Evolutionary conservation across 1,140 invertebrate species (phyloP).

Genomic region (Galleria mellonella): DNA sequence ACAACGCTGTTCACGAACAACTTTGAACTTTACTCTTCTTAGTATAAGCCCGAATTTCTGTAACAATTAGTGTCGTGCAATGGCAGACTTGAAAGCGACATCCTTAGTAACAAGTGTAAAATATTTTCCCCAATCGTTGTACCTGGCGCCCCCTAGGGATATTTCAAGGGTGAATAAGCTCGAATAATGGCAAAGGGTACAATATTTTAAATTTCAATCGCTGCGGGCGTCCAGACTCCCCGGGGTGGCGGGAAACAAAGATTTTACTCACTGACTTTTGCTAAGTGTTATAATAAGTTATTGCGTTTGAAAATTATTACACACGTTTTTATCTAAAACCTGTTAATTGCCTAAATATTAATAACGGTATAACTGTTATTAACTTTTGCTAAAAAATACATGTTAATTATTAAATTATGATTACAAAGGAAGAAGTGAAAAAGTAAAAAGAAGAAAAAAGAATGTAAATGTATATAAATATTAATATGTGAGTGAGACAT

Average conservation of each 20-base stretch:
- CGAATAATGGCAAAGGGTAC: conserved; percentile 74
- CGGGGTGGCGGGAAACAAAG: conserved; percentile 59
- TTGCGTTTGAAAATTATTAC: conserved; percentile 11
- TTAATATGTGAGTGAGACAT: no score
- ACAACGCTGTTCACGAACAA: conserved; percentile 13
- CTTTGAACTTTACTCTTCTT: conserved; percentile 25
- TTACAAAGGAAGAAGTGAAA: no score
- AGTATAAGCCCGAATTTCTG: conserved; percentile 24
- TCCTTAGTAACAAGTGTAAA: conserved; percentile 74
- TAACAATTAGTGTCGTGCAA: conserved; percentile 22
- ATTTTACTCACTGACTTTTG: conserved; percentile 62
- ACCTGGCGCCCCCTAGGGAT: conserved; percentile 72
- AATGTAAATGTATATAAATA: no score
- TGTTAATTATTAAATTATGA: no score
- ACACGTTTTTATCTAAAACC: no score
- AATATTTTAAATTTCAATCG: conserved; percentile 76
- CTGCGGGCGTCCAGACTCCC: conserved; percentile 60
- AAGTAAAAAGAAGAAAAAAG: no score
- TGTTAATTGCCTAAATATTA: no score
- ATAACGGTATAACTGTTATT: no score
- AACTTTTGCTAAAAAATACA: no score
- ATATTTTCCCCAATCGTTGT: conserved; percentile 72
- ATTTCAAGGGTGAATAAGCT: conserved; percentile 76
- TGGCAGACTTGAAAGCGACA: conserved; percentile 58
- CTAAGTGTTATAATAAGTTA: conserved; percentile 62